Evolutionary conservation across 2,113 vertebrate species (phyloP), one percentile per base, ranked within the genome.

Genomic region (Charadrius vociferus): DNA sequence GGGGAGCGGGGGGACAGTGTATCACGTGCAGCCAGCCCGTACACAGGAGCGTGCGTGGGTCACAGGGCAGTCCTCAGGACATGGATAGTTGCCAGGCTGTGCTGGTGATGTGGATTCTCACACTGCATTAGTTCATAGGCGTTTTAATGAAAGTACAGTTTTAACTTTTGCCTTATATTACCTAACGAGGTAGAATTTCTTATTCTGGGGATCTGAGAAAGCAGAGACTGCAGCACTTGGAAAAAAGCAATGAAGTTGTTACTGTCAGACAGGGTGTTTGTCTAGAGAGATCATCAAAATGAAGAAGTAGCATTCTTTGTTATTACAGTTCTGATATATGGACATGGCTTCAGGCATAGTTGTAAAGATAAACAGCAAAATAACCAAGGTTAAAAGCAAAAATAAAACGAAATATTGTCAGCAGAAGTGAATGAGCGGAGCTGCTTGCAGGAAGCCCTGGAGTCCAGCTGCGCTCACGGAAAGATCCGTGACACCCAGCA

Each of bases 11-110:
- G 21, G 10, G 34, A 56, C 15, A 5, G 72, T 39, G 1, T 18
- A 2, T 37, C 43, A 9, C 39, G 3, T 7, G 1, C 41, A 22
- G 3, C 20, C n/a, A 10, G 30, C 24, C 34, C 14, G 0, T 29
- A 12, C 49, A 8, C 22, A 50, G 55, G 45, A 30, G 19, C 1
- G 26, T 73, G 94, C 19, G 1, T 15, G 50, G 59, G 43, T 23
- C 63, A 29, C 34, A 4, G 74, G 41, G 8, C 52, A 26, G 36
- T 23, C 43, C 27, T 43, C 36, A 21, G 67, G 53, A 37, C 4
- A 1, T 23, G 30, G 43, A 9, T 32, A 4, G 16, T 27, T 36
- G 15, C 66, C 70, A 34, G 55, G 50, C 47, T 2, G 0, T 16
- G 55, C 20, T 22, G 37, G 22, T 22, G 37, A 17, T 37, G 49